Evolutionary conservation across 2,888 invertebrate genomes (phyloP).

Genomic region (Andrena minutula): DNA sequence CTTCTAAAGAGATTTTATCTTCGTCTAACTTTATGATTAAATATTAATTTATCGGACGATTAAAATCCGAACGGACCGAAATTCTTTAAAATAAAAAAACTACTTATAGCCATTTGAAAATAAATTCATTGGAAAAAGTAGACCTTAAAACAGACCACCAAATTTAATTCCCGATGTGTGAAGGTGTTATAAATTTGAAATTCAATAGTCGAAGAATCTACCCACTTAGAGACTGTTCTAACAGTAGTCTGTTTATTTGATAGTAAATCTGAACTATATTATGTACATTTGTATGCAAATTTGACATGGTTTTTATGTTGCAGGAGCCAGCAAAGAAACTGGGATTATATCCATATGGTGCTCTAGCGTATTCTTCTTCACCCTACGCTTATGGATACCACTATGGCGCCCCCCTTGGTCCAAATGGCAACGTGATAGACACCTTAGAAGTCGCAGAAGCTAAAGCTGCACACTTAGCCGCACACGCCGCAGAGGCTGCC

Average conservation of each 20-base stretch:
- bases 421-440: conserved; percentile 79
- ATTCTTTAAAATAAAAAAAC: too few relatives aligned
- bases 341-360: conserved; percentile 76
- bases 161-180: too few relatives aligned
- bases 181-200: too few relatives aligned
- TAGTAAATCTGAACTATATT: neutral
- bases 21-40: neutral
- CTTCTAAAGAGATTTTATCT: neutral
- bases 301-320: neutral
- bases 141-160: too few relatives aligned
- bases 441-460: conserved; percentile 82
- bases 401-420: conserved; percentile 76
- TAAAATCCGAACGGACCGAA: too few relatives aligned
- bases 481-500: conserved; percentile 73
- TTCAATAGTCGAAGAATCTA: too few relatives aligned
- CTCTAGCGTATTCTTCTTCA: conserved; percentile 73
- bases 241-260: too few relatives aligned
- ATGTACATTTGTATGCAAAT: neutral
- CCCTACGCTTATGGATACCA: conserved; percentile 77
- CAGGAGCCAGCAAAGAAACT: conserved; percentile 71
- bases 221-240: too few relatives aligned
- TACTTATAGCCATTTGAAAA: too few relatives aligned
- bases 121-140: too few relatives aligned
- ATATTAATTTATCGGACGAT: neutral
- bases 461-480: conserved; percentile 79